Evolutionary conservation across 2,888 invertebrate genomes (phyloP), one percentile per base, ranked within the genome.

Genomic region (Deilephila elpenor): DNA sequence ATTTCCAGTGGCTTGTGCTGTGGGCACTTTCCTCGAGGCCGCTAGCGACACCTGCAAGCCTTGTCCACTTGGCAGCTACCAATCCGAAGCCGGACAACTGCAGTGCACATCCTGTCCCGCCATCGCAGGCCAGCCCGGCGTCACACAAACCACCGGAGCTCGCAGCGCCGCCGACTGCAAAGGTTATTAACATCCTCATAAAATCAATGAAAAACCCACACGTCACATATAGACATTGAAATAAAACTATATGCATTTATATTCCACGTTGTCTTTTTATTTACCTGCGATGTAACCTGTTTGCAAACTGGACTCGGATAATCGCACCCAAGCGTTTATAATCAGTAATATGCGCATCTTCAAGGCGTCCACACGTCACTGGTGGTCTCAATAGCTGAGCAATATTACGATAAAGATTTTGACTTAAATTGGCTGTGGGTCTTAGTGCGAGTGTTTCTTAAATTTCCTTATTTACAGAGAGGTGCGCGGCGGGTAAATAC

Each of bases 401-500:
- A 56, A 71, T 71, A 34, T 29, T 25, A 5, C 25, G n/a, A 29
- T 29, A 8, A 11, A 3, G 4, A 29, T 5, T 20, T 32, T 29
- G 44, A 44, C 44, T 56, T 25, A 32, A 1, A 25, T 71, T 71
- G 51, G 1, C 25, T 19, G 1, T 53, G 5, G 6, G 0, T 3
- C 5, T 3, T 44, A 17, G n/a, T 20, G 70, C 25, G 25, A 53
- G 19, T 29, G 11, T 70, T 25, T n/a, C n/a, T 37, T 44, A 70
- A 70, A 32, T 70, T 1, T 5, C 17, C 20, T 25, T 70, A 71
- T 17, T 83, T 81, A 0, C 84, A 96, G 98, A 98, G 92, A 96
- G 98, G 78, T 99, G 99, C 87, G 98, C 98, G 5, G 97, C 98
- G 75, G 99, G 99, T 75, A 98, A 99, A 93, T 99, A 97, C 92